Conservation (phyloP, 2,888 invertebrate genomes). For the Drosophila eohydei region DNA sequence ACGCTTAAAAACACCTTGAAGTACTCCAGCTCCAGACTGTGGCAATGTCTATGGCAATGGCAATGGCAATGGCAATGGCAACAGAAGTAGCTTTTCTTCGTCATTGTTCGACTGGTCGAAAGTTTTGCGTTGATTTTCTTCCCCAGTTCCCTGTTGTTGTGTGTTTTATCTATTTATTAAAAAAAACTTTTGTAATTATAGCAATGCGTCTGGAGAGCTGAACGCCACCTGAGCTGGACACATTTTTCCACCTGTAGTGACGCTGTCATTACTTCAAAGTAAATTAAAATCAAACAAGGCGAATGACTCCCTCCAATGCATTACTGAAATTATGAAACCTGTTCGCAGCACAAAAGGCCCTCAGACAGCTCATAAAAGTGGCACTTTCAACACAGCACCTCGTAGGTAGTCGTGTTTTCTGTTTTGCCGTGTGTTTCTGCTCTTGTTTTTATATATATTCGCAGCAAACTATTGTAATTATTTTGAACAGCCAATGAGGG, state of each 20-base stretch:
- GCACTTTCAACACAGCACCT: conserved; percentile 34
- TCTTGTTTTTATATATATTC: conserved; percentile 10
- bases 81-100: conserved; percentile 22
- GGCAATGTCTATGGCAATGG: not conserved
- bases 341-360: conserved; percentile 29
- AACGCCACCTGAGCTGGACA: conserved; percentile 51
- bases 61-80: conserved; percentile 8
- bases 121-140: conserved; percentile 50
- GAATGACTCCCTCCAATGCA: conserved; percentile 40
- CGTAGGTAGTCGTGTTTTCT: not conserved
- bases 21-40: conserved; percentile 43
- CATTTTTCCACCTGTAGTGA: conserved; percentile 13
- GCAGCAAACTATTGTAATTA: conserved; percentile 74
- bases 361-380: conserved; percentile 46
- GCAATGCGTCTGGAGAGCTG: conserved; percentile 63
- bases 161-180: conserved; percentile 80
- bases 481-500: conserved; percentile 76
- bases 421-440: not conserved
- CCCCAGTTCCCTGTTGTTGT: conserved; percentile 41
- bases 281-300: conserved; percentile 57
- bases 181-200: conserved; percentile 84
- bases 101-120: conserved; percentile 47
- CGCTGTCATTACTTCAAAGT: conserved; percentile 50
- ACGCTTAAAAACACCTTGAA: conserved; percentile 57
- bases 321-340: conserved; percentile 48